Evolutionary conservation across 2,888 invertebrate species (phyloP).

Genomic region (Drosophila fulvimacula): DNA sequence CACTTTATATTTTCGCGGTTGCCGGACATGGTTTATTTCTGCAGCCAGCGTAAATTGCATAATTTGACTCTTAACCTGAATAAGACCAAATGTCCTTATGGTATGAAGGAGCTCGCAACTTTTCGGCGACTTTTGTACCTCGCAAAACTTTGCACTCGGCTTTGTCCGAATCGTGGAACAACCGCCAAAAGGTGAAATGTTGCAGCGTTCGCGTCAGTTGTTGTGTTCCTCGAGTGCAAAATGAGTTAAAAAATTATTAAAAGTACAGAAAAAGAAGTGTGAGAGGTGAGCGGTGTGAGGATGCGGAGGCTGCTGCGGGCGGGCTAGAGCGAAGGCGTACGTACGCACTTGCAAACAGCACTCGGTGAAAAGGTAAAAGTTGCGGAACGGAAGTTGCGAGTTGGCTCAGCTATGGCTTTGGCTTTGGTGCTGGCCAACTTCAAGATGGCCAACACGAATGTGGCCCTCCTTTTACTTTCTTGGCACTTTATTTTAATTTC

Average conservation of each 20-base stretch:
- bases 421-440: conserved; percentile 61
- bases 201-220: conserved; percentile 32
- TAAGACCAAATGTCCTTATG: conserved; percentile 43
- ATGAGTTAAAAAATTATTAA: conserved; percentile 78
- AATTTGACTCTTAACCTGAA: conserved; percentile 69
- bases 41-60: conserved; percentile 43
- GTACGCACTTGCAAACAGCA: conserved; percentile 53
- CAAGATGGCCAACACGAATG: conserved; percentile 54
- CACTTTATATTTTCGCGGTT: neutral
- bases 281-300: conserved; percentile 1
- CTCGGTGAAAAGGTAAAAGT: conserved; percentile 24
- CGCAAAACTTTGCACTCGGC: conserved; percentile 65
- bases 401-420: conserved; percentile 14
- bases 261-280: conserved; percentile 27
- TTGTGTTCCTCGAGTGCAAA: conserved; percentile 68
- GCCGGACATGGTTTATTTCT: conserved; percentile 8
- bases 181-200: conserved; percentile 58
- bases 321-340: conserved; percentile 19
- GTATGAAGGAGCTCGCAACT: conserved; percentile 47
- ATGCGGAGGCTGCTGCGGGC: neutral
- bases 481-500: conserved; percentile 79
- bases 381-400: conserved; percentile 55
- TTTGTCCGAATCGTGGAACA: conserved; percentile 51
- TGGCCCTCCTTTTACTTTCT: conserved; percentile 71
- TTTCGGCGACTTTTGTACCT: conserved; percentile 62